Conservation (phyloP, 2,113 vertebrate species). For the Dicerorhinus sumatrensis region DNA sequence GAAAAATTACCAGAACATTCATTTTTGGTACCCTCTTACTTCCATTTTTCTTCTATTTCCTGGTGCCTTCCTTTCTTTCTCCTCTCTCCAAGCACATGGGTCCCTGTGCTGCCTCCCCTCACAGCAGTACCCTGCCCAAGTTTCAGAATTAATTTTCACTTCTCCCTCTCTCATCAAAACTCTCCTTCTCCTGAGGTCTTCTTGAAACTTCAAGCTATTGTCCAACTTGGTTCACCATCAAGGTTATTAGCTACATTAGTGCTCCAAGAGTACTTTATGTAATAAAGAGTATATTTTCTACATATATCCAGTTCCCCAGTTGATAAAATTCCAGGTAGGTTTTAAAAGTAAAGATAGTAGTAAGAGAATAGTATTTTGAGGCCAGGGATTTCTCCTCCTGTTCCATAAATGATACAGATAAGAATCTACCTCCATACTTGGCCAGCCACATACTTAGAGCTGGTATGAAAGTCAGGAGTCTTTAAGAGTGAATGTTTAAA, state of each 20-base stretch:
- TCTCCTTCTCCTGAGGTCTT: neutral
- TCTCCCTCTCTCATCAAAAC: neutral
- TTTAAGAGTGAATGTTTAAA: conserved; percentile 1
- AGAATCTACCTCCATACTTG: neutral
- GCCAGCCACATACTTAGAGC: neutral
- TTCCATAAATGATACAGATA: neutral
- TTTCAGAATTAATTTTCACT: neutral
- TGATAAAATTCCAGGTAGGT: neutral
- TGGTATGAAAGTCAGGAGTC: neutral
- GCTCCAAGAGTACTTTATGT: neutral
- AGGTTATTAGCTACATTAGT: neutral
- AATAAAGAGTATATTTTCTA: neutral
- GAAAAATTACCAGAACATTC: neutral
- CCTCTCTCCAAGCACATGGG: neutral
- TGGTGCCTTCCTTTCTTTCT: neutral
- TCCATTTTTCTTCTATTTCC: neutral
- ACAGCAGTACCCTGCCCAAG: neutral
- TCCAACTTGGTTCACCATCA: neutral
- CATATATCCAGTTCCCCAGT: neutral
- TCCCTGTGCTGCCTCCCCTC: neutral
- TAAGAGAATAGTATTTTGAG: neutral
- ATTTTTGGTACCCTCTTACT: neutral
- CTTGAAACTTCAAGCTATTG: neutral
- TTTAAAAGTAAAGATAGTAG: neutral
- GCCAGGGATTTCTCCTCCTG: neutral